Base-by-base conservation (phyloP, 35 echinoderm and acorn worm species). In the Heliocidaris tuberculata region DNA sequence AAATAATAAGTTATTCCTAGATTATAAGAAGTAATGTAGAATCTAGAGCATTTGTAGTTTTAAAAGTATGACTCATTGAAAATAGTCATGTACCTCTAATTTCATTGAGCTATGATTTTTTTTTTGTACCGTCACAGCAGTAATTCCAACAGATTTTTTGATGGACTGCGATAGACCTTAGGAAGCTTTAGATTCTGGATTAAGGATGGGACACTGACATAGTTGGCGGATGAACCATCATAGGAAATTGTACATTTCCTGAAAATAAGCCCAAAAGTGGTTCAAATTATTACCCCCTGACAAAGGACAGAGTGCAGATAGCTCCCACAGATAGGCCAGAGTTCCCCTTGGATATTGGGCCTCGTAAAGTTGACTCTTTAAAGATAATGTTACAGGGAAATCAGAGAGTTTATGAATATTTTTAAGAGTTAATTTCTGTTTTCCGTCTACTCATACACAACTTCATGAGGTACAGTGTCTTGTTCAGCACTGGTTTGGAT, bases 211-310 rank as follows among this genome's bases (percentile, higher is more conserved):
- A 78, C 21, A 8, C 65, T 27, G 65, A 78, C 65, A 78, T 78
- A 78, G 65, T 78, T 78, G 65, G 65, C 65, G 65, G 19, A 78
- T 78, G 65, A 78, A 78, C 19, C 65, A 78, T 78, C 65, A 6
- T 78, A 78, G 65, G 65, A 78, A 78, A 78, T 78, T 78, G 65
- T 78, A 78, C 65, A 78, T 78, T 78, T 78, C 65, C 65, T 78
- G 65, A 78, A 78, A 78, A 78, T 78, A 78, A 78, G 65, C 65
- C 65, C 65, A 78, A 78, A 78, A 78, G 65, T n/a, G 65, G 65
- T 78, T 78, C 65, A 78, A 78, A 78, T 78, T 78, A 78, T 78
- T 78, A 78, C 65, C 65, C 65, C 65, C 65, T n/a, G 65, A 78
- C 65, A 78, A 78, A 27, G 17, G 65, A n/a, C 27, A 78, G 65